Conservation (phyloP, 2,888 invertebrate species). For the Salpingus planirostris region DNA sequence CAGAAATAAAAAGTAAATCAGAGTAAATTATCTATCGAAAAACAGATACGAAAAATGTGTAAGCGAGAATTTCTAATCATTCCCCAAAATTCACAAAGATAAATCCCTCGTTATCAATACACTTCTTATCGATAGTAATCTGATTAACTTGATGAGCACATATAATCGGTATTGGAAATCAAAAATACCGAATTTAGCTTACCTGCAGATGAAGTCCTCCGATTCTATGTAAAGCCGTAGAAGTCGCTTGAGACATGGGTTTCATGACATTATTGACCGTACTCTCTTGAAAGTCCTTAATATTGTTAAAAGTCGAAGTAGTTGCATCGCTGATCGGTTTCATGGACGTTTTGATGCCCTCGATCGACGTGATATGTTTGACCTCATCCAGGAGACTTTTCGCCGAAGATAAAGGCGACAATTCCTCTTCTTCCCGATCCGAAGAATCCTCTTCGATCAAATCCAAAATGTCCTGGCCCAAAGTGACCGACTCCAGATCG, state of each 20-base stretch:
- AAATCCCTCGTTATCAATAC: no score
- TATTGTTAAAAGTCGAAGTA: constrained; percentile 37
- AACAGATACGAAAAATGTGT: no score
- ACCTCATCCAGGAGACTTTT: constrained; percentile 29
- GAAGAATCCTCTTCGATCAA: constrained; percentile 29
- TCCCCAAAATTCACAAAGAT: no score
- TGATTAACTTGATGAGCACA: no score
- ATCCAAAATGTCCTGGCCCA: constrained; percentile 50
- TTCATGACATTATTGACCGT: constrained; percentile 43
- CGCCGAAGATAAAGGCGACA: constrained; percentile 13
- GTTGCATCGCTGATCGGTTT: constrained; percentile 35
- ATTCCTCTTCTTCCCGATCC: constrained; percentile 7
- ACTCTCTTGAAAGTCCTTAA: constrained; percentile 48
- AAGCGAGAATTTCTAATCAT: no score
- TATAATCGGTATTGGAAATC: no score
- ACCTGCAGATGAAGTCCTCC: constrained; percentile 47
- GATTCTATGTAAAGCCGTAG: constrained; percentile 52
- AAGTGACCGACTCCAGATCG: constrained; percentile 52
- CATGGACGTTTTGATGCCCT: constrained; percentile 31
- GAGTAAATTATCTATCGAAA: no score
- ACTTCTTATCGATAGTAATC: no score
- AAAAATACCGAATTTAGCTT: no score
- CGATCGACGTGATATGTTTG: constrained; percentile 29
- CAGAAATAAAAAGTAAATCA: no score
- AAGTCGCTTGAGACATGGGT: constrained; percentile 37